These are phyloP conservation scores for Heteromormyrus szaboi DNA, from an alignment of 2,797 vertebrate species.

Conservation along the genomic window DNA sequence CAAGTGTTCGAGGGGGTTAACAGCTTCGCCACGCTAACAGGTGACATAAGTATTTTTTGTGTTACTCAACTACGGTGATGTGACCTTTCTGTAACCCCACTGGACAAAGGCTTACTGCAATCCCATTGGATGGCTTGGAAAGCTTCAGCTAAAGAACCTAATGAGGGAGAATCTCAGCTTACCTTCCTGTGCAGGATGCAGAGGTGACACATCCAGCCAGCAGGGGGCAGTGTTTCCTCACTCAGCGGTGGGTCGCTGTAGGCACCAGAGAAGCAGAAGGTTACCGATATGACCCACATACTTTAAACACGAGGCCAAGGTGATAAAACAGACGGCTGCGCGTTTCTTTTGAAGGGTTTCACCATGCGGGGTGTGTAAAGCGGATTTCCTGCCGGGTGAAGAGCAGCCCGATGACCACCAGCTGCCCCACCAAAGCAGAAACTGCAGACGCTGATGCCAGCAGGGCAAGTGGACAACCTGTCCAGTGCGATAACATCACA, in stretches of 20 bases:
- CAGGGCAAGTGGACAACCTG: background rate
- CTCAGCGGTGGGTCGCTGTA: slow-evolving; percentile 89
- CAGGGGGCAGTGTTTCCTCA: slow-evolving; percentile 96
- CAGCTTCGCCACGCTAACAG: background rate
- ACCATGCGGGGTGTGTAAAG: background rate
- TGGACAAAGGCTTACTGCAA: background rate
- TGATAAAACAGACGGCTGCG: background rate
- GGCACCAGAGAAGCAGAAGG: slow-evolving; percentile 13
- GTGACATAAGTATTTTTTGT: background rate
- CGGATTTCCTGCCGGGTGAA: background rate
- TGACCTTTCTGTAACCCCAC: background rate
- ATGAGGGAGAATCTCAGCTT: background rate
- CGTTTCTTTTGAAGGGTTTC: background rate
- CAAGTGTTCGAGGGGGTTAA: slow-evolving; percentile 16
- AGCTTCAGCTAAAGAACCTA: background rate
- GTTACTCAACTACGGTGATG: background rate
- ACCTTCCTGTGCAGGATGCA: slow-evolving; percentile 93
- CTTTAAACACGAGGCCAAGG: background rate
- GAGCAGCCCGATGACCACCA: background rate
- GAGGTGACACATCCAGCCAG: slow-evolving; percentile 99
- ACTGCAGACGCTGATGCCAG: background rate
- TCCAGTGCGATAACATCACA: background rate
- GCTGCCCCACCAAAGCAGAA: background rate
- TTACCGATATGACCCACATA: background rate
- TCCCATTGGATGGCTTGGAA: background rate